Conservation (phyloP, 1,140 invertebrate genomes). For the Rhyzopertha dominica region DNA sequence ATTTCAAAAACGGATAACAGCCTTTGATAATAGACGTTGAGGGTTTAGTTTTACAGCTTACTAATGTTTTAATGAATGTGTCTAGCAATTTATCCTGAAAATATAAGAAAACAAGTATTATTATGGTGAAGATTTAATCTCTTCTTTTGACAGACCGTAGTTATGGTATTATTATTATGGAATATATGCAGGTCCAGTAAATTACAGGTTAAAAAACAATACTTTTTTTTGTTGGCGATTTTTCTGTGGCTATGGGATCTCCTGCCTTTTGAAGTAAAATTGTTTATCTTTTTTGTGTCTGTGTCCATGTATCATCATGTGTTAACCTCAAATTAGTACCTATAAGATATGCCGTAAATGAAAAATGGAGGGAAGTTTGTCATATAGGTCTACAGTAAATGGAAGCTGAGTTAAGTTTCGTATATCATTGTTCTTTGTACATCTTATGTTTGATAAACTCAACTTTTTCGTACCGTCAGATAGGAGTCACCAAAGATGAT, state of each 20-base stretch:
- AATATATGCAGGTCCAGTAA: neutral
- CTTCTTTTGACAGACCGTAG: neutral
- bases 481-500: no score
- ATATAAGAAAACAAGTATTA: constrained; percentile 26
- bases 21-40: constrained; percentile 61
- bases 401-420: no score
- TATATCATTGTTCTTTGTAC: no score
- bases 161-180: neutral
- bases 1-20: constrained; percentile 58
- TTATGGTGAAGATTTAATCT: neutral
- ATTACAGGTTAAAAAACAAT: neutral
- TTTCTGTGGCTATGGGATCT: neutral
- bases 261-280: neutral
- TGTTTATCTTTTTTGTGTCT: no score
- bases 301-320: no score
- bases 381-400: no score
- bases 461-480: no score
- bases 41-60: constrained; percentile 75
- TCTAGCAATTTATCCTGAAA: constrained; percentile 62
- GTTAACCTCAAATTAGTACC: no score
- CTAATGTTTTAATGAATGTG: constrained; percentile 71
- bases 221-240: neutral
- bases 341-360: no score
- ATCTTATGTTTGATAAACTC: no score
- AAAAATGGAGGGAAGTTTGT: no score